Base-by-base conservation (phyloP, 2,888 invertebrate species). In the Apamea epomidion region DNA sequence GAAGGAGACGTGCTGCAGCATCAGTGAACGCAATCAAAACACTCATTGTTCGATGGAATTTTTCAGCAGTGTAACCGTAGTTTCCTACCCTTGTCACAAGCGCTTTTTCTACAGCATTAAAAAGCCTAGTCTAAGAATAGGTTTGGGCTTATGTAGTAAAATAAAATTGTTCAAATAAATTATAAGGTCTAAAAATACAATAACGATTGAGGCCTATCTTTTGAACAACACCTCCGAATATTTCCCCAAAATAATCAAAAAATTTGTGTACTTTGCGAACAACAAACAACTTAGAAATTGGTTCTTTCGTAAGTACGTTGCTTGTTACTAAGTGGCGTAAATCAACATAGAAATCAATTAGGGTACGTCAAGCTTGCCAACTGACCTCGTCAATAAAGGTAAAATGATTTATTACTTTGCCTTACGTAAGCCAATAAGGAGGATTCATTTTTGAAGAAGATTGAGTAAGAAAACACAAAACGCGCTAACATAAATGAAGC, bases 251-350 rank as follows among this genome's bases (percentile, higher is more conserved):
- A 80, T 74, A 76, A 84, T 73, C 51, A 64, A 69, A 83, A 74
- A 68, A 68, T 75, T 80, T 71, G 65, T 37, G 74, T 68, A 83
- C 60, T 72, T 64, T 58, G 54, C 10, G 14, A 80, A 87, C 76
- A 83, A 83, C 58, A 83, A 85, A 78, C 51, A 84, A 87, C 65
- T 80, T 76, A 62, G 51, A 72, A 84, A 85, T 83, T 84, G 48
- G 54, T 77, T 77, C 72, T 74, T 87, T 73, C 48, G 48, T 70
- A 67, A 74, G 74, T 65, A 65, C 64, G 25, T 65, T 70, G 18
- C 62, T 79, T 83, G 77, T 77, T 69, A 37, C 64, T 68, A 64
- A 74, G 70, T 79, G 58, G 58, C 64, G 60, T 69, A 75, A 84
- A 77, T 75, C 84, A 73, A 69, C 32, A 75, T 64, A 62, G 54